Base-by-base conservation (phyloP, 2,113 vertebrate genomes). In the Oxygymnocypris stewartii region DNA sequence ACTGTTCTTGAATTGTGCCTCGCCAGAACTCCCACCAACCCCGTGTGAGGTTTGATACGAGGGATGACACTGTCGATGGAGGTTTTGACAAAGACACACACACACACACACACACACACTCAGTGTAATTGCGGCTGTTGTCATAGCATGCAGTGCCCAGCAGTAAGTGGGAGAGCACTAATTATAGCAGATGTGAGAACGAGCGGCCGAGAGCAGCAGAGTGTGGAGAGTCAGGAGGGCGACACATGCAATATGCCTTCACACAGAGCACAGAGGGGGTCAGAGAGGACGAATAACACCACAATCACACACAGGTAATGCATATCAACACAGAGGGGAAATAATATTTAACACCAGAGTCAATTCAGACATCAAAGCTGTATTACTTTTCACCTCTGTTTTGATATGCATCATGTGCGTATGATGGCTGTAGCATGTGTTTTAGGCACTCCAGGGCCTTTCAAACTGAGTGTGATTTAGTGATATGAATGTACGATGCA, bases 111-210 rank as follows among this genome's bases (percentile, higher is more conserved):
- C 75, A 57, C 67, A 44, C 47, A 77, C 49, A n/a, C 13, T 88
- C 75, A 71, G 87, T 28, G 80, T 88, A 89, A 91, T 49, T 89
- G 87, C 49, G 69, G 86, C 67, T 61, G 74, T 87, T 93, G 84
- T 89, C 88, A 44, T 85, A 86, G 90, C 85, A 85, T 87, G 85
- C 37, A 31, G 13, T 74, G 59, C 51, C 84, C 87, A 75, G 86
- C 83, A 83, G 44, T 89, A 77, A 87, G 80, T 20, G 49, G 81
- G 76, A 83, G 47, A 75, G 81, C 63, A 40, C 90, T 90, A 89
- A 90, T 89, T 83, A 87, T 16, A 92, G 65, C 87, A 91, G 75
- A 87, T 7, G 25, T 83, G 71, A 84, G 89, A 90, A 74, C 20
- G 47, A 84, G 73, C 25, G 42, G n/a, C 20, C 44, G 74, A 59